A percentile compares a stretch with the other conserved stretches of the same genome.
Evolutionary conservation across 2,797 vertebrate species (phyloP).

Genomic region (Columba guinea): DNA sequence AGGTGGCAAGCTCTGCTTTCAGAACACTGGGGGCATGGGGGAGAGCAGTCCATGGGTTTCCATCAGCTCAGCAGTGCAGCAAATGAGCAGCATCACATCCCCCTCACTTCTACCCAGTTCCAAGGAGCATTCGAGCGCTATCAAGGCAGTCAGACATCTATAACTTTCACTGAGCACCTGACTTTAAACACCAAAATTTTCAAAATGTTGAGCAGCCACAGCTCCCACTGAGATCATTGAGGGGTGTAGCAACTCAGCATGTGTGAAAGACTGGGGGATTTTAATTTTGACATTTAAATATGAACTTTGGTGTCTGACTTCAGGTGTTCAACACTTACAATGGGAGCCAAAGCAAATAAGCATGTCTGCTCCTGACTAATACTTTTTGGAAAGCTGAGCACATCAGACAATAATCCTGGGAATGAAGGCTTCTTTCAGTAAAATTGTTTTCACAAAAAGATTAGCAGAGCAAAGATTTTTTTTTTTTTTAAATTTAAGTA

Average conservation of each 20-base stretch:
- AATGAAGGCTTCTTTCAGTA: background rate
- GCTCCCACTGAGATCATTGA: background rate
- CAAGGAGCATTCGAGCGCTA: background rate
- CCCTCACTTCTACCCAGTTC: background rate
- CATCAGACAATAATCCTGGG: background rate
- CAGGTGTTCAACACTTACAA: background rate
- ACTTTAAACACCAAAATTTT: background rate
- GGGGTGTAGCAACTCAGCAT: background rate
- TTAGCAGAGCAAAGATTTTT: background rate
- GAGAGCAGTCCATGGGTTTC: background rate
- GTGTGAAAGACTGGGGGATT: background rate
- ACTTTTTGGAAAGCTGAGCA: background rate
- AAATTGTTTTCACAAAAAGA: constrained; percentile 11
- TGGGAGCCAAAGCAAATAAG: background rate
- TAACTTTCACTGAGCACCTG: background rate
- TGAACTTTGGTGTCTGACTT: background rate
- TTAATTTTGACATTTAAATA: background rate
- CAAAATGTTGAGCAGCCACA: background rate
- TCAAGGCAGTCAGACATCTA: background rate
- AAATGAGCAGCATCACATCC: background rate
- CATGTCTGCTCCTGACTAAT: background rate
- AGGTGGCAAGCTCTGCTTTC: background rate
- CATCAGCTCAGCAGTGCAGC: background rate
- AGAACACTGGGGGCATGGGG: background rate
- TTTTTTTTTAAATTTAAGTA: background rate